Evolutionary conservation across 2,797 vertebrate species (phyloP), one percentile per base, ranked within the genome.

Genomic region (Propithecus deckenii): DNA sequence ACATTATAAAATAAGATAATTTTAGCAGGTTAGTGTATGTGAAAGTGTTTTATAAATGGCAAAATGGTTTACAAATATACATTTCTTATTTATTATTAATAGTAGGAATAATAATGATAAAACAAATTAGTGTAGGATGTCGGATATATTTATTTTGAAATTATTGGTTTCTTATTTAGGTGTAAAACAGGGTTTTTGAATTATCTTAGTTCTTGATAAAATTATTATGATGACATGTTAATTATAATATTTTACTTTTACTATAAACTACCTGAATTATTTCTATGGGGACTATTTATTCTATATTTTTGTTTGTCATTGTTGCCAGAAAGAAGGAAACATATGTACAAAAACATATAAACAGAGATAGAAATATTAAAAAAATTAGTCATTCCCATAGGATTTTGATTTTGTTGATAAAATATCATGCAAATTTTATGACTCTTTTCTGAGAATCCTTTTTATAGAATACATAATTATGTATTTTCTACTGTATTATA

Each of bases 391-490:
- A 65, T 76, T 86, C 7, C 1, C 7, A 72, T 25, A 23, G 74
- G 4, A 79, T 97, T 97, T 96, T 95, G 46, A 97, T 50, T 96
- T 48, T 97, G 0, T 55, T 25, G 95, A 7, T 61, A 65, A 91
- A 96, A 50, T 95, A 88, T 96, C 95, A 94, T 83, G 63, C 57
- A 48, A 52, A 76, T 78, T 35, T 5, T 81, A 43, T 43, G 23
- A 41, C 12, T 41, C 84, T 76, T 88, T 46, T 41, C 8, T 22
- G 23, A 92, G 74, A 91, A 28, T 43, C 0, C 1, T 72, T 89
- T 69, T 18, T 43, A 2, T 79, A 50, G 9, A 81, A 57, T 48
- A 63, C 17, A 6, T 67, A 75, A 43, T 52, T 93, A 59, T 72
- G 50, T 80, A 38, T 75, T 7, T 7, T 83, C 4, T 12, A 87